These are phyloP conservation scores for Gadus chalcogrammus DNA, from an alignment of 2,113 vertebrate species.

Conservation along the genomic window DNA sequence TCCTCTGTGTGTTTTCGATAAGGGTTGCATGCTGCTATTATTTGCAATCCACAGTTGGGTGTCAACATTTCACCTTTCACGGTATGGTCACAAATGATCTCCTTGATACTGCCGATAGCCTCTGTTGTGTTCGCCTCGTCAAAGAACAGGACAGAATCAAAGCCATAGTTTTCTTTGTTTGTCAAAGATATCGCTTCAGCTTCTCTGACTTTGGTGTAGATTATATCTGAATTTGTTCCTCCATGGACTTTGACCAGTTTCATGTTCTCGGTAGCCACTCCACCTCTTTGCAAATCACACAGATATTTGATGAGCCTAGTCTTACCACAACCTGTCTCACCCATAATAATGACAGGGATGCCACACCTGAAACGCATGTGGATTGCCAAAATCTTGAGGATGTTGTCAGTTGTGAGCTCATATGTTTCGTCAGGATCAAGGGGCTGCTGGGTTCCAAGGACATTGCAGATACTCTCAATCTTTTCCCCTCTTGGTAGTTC, in stretches of 20 bases:
- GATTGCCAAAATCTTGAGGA: conserved; percentile 91
- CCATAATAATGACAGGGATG: conserved; percentile 96
- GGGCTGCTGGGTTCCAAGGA: conserved; percentile 81
- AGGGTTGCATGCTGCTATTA: conserved; percentile 96
- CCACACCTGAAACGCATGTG: conserved; percentile 94
- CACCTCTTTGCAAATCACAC: conserved; percentile 76
- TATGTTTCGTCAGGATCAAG: conserved; percentile 89
- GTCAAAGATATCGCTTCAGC: conserved; percentile 71
- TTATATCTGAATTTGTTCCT: conserved; percentile 83
- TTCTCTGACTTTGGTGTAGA: conserved; percentile 79
- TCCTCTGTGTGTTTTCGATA: conserved; percentile 87
- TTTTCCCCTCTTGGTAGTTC: conserved; percentile 78
- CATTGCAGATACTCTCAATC: conserved; percentile 80
- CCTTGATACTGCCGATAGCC: conserved; percentile 90
- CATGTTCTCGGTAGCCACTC: conserved; percentile 77
- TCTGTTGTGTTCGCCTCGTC: conserved; percentile 97
- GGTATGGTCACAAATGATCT: conserved; percentile 87
- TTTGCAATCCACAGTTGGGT: conserved; percentile 71
- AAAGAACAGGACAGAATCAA: conserved; percentile 91
- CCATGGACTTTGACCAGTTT: conserved; percentile 93
- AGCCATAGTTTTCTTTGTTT: conserved; percentile 71
- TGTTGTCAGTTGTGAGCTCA: conserved; percentile 91
- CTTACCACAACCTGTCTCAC: conserved; percentile 95
- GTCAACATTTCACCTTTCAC: conserved; percentile 74
- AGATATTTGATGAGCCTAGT: conserved; percentile 90